These are phyloP conservation scores for Abrostola tripartita DNA, from an alignment of 2,888 invertebrate species.

Conservation along the genomic window DNA sequence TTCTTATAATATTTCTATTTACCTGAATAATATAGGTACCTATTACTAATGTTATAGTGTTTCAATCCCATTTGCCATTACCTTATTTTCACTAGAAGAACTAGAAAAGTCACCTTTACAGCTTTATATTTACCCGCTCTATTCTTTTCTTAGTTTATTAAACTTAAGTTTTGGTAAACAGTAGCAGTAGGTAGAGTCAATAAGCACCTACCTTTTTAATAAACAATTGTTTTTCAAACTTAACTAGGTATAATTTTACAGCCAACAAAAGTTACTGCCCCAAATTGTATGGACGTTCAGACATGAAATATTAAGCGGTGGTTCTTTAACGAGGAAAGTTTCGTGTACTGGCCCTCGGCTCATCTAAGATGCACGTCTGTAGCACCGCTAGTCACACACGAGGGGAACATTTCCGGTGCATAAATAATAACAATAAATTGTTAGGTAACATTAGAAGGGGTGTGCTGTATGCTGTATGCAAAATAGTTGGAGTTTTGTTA, in stretches of 20 bases:
- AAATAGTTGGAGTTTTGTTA: constrained; percentile 65
- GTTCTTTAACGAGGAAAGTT: constrained; percentile 25
- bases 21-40: too few relatives aligned
- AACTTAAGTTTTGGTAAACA: too few relatives aligned
- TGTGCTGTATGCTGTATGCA: constrained; percentile 70
- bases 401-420: constrained; percentile 70
- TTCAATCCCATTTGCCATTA: too few relatives aligned
- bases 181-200: too few relatives aligned
- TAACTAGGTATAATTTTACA: background rate
- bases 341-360: constrained; percentile 54
- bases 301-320: constrained; percentile 36
- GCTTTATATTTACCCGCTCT: too few relatives aligned
- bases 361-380: constrained; percentile 56
- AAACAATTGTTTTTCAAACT: background rate
- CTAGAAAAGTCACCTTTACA: too few relatives aligned
- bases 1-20: too few relatives aligned
- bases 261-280: background rate
- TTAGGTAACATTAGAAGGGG: constrained; percentile 66
- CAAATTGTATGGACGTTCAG: constrained; percentile 22
- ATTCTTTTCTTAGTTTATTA: too few relatives aligned
- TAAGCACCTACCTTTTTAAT: background rate
- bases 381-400: constrained; percentile 56
- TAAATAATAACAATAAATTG: constrained; percentile 75
- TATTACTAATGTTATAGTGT: too few relatives aligned
- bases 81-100: too few relatives aligned